phyloP scores from a whole-genome alignment of 1,140 invertebrate genomes.

The Melanaphis sacchari region DNA sequence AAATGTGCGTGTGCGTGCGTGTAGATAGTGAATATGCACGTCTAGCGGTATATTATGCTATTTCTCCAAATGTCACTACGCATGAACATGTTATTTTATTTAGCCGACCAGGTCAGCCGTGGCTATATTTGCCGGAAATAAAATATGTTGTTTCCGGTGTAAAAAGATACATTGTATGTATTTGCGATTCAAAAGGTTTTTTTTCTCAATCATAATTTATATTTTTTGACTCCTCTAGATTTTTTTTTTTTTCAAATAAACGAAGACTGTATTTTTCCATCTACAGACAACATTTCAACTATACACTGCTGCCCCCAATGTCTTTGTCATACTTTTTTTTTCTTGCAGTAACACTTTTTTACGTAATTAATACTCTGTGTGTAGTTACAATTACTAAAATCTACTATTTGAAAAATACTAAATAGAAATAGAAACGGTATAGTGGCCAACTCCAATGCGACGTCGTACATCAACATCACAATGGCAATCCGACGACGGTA shows the following conservation, averaged over 20 bases:
- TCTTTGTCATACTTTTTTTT: not conserved
- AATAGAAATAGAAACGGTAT: not conserved
- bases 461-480: conserved; percentile 13
- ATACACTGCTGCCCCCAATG: not conserved
- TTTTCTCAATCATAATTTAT: conserved; percentile 28
- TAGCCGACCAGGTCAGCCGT: not conserved
- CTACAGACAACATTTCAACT: not conserved
- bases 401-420: not conserved
- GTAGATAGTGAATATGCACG: not conserved
- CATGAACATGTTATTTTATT: conserved; percentile 25
- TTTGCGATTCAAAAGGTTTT: not conserved
- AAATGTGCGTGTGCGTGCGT: not conserved
- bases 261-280: not conserved
- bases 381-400: not conserved
- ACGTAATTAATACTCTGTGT: not conserved
- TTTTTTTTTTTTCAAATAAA: conserved; percentile 10
- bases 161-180: conserved; percentile 17
- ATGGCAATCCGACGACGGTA: not conserved
- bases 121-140: not conserved
- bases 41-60: not conserved
- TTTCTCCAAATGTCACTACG: conserved; percentile 29
- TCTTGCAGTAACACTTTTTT: not conserved
- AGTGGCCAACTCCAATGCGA: not conserved
- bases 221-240: not conserved
- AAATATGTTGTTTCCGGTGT: conserved; percentile 12